Evolutionary conservation across 2,113 vertebrate genomes (phyloP), one percentile per base, ranked within the genome.

Genomic region (Nesogale talazaci): DNA sequence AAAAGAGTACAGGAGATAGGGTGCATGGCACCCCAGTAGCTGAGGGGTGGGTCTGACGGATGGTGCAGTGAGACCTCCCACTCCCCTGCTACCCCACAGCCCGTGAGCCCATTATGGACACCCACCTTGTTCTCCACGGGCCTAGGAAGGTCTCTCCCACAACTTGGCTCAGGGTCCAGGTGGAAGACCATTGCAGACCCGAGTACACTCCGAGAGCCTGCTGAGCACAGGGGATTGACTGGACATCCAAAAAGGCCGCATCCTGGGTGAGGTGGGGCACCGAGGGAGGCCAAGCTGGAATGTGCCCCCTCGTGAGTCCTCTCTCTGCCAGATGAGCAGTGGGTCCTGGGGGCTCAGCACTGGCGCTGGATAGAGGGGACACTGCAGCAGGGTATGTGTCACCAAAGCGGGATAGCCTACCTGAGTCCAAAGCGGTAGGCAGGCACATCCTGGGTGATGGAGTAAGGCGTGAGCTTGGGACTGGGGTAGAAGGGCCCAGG

Each of bases 141-240:
- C 46, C 46, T 52, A 52, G 46, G 46, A 11, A 52, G 46, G 46
- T 52, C 14, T 12, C 46, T 52, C 46, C 46, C 46, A 52, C 46
- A 9, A 52, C 46, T 52, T 12, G 22, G 19, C 59, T 61, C 59
- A 2, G 59, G 16, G 59, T 61, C 22, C 59, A 61, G 59, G 6
- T 61, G 17, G 17, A 61, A 23, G 59, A 23, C 17, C 59, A 61
- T 61, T 61, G 59, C 59, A 61, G 52, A 14, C 1, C n/a, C n/a
- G 2, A 2, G 27, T 12, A 0, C 25, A 63, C 3, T 6, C 1
- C 19, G 8, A 57, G 57, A 34, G 16, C 52, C 20, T 3, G n/a
- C n/a, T 25, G 1, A 38, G 56, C 38, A 12, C 38, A 20, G 22
- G 38, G 63, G 22, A 61, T 61, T 61, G 59, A 2, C 59, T 23